phyloP scores from a whole-genome alignment of 2,113 vertebrate genomes.

The Otolemur garnettii region DNA sequence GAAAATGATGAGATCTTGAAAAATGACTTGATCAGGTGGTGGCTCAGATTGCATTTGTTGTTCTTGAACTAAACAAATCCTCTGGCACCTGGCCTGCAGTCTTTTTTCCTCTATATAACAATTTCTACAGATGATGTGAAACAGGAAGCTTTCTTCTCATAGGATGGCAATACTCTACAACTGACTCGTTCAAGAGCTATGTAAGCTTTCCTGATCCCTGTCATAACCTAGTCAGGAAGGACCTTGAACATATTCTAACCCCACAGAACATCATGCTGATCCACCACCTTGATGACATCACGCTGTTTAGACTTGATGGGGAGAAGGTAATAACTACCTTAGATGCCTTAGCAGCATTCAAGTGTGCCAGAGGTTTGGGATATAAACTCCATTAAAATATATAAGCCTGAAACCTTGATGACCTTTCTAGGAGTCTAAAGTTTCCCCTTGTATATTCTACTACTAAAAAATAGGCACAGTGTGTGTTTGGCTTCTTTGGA shows the following conservation, averaged over 20 bases:
- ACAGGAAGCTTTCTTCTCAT: neutral
- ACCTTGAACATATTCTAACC: neutral
- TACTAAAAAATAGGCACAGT: neutral
- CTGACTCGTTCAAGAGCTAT: neutral
- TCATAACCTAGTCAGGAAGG: neutral
- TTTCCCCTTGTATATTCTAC: neutral
- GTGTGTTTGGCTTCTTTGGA: neutral
- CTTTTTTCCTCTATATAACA: neutral
- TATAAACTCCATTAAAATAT: neutral
- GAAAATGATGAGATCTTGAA: neutral
- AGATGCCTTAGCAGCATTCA: neutral
- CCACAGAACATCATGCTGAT: neutral
- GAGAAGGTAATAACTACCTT: neutral
- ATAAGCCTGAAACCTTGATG: neutral
- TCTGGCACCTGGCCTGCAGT: neutral
- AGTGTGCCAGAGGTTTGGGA: neutral
- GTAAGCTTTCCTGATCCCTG: neutral
- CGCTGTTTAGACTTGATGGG: neutral
- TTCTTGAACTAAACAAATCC: neutral
- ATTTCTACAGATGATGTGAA: neutral
- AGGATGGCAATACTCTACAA: neutral
- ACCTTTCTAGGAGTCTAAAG: neutral
- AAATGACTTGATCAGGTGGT: neutral
- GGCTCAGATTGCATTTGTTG: neutral
- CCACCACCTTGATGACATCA: neutral